Percentiles rank a stretch among this genome's conserved stretches.
These are phyloP conservation scores for Phytoseiulus persimilis DNA, from an alignment of 2,888 invertebrate species.

Conservation along the genomic window DNA sequence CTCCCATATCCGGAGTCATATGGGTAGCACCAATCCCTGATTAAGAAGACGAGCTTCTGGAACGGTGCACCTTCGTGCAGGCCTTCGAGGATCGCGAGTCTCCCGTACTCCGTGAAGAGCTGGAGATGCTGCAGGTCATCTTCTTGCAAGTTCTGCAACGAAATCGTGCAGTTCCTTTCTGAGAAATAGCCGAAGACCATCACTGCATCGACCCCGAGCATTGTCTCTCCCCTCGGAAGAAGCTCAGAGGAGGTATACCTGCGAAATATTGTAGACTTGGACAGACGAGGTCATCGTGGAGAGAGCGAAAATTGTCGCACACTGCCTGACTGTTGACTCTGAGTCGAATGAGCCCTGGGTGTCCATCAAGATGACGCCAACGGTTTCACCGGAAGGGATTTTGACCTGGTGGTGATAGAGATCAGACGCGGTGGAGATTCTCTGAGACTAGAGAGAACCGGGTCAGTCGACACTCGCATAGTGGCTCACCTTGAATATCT, in stretches of 20 bases:
- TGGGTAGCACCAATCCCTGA: conserved; percentile 95
- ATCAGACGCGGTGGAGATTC: not conserved
- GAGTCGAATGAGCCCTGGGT: conserved; percentile 96
- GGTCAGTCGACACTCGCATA: conserved; percentile 47
- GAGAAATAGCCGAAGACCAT: not conserved
- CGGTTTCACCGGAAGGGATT: conserved; percentile 51
- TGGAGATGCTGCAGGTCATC: conserved; percentile 93
- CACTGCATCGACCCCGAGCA: too few species aligned
- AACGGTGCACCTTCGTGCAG: conserved; percentile 48
- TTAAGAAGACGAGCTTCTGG: conserved; percentile 78
- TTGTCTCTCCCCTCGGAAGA: too few species aligned
- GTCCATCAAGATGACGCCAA: conserved; percentile 82
- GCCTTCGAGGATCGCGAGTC: conserved; percentile 70
- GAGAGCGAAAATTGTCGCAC: conserved; percentile 94
- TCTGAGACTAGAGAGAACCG: not conserved
- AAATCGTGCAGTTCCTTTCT: too few species aligned
- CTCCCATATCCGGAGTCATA: conserved; percentile 76
- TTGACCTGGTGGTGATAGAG: conserved; percentile 18
- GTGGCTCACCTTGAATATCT: conserved; percentile 71
- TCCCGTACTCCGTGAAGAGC: conserved; percentile 96
- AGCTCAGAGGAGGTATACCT: too few species aligned
- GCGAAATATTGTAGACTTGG: conserved; percentile 55
- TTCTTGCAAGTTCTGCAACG: conserved; percentile 81
- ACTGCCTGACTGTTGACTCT: conserved; percentile 91
- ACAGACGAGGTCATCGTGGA: conserved; percentile 97